phyloP scores from a whole-genome alignment of 2,113 vertebrate genomes.

The Numida meleagris region DNA sequence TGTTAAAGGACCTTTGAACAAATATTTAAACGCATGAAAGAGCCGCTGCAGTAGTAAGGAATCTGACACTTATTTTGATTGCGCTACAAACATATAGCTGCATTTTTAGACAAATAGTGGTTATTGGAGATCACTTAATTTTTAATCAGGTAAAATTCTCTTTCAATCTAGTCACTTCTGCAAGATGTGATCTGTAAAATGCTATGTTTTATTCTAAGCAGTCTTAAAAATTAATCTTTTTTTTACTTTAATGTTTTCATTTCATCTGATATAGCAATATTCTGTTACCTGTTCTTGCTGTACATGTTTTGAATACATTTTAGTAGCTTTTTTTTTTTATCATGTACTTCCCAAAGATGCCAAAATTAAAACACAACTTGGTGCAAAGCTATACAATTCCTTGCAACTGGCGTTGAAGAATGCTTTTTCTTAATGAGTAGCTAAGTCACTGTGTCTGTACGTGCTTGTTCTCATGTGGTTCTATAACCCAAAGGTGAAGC shows the following conservation, averaged over 20 bases:
- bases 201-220: neutral
- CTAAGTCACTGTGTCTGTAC: conserved; percentile 36
- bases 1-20: neutral
- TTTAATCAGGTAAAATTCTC: neutral
- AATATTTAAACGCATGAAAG: conserved; percentile 5
- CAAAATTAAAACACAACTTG: conserved; percentile 6
- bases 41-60: neutral
- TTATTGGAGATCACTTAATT: neutral
- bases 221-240: neutral
- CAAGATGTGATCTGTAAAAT: neutral
- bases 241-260: neutral
- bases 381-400: neutral
- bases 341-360: neutral
- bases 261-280: neutral
- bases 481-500: conserved; percentile 62
- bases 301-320: neutral
- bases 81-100: neutral
- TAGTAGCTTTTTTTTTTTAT: neutral
- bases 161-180: neutral
- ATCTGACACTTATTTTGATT: neutral
- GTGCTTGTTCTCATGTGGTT: conserved; percentile 61
- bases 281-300: neutral
- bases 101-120: neutral
- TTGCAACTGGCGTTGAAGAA: neutral
- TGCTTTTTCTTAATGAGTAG: conserved; percentile 32